Evolutionary conservation across 2,113 vertebrate species (phyloP), one percentile per base, ranked within the genome.

Genomic region (Grantiella picta): DNA sequence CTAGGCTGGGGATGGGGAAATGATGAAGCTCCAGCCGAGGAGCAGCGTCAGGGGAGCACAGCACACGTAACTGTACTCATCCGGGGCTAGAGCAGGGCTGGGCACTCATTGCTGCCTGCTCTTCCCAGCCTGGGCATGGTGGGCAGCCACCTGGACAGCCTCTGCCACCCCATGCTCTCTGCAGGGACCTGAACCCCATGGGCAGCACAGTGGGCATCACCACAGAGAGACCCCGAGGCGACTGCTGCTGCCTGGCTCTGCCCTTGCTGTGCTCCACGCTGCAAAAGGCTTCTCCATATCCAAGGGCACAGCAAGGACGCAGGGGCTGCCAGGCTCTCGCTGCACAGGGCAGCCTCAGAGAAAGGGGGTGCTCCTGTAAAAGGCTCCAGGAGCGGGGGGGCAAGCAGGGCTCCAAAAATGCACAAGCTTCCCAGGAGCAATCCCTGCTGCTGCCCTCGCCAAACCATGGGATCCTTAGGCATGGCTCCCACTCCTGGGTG

Each of bases 251-350:
- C 87, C 76, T 47, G 42, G 87, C 61, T 64, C 79, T 49, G 69
- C 50, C 77, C 81, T 49, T 7, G 50, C 64, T 3, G 0, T 0
- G 14, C 72, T 76, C 47, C 14, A 0, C 16, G 9, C 66, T 69
- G 76, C 79, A 12, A 31, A 31, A 57, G 20, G 72, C 89, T 92
- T 8, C 77, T 49, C 11, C 0, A 0, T n/a, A 82, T 86, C 64
- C 95, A 95, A 94, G 93, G 96, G 63, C 84, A 94, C 3, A 1
- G 52, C 29, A 95, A 96, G 94, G 95, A 64, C 90, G 75, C 38
- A 4, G 40, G 29, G 35, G 28, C 60, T 82, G 73, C 47, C 0
- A 2, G 24, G 81, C 47, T 50, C 60, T 70, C 2, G 0, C 31
- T 3, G 27, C 0, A 3, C 31, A 6, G 61, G 19, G 85, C 56